Evolutionary conservation across 2,113 vertebrate species (phyloP).

Genomic region (Nibea coibor): DNA sequence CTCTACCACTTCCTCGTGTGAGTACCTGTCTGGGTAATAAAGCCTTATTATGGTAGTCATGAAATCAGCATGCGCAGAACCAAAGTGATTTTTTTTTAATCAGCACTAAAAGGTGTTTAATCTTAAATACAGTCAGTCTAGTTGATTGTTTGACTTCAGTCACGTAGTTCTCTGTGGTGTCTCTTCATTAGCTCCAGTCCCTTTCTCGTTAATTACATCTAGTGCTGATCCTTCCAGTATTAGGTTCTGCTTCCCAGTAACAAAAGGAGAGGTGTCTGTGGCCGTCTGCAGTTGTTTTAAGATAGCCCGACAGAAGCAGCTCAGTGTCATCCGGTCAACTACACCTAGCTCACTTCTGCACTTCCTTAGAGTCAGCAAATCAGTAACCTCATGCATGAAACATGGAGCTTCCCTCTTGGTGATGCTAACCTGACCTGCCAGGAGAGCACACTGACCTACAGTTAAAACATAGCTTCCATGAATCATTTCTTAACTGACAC

Average conservation of each 20-base stretch:
- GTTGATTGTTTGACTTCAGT: not conserved
- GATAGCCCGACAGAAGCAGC: slow-evolving; percentile 51
- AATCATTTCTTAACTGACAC: slow-evolving; percentile 1
- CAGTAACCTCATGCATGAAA: slow-evolving; percentile 59
- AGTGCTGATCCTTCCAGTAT: slow-evolving; percentile 57
- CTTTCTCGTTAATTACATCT: slow-evolving; percentile 69
- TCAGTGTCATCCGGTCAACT: slow-evolving; percentile 64
- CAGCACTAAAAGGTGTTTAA: slow-evolving; percentile 7
- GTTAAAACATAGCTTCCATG: not conserved
- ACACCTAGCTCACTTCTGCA: slow-evolving; percentile 30
- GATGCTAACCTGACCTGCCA: slow-evolving; percentile 34
- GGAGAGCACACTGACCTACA: slow-evolving; percentile 25
- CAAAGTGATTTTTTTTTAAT: not conserved
- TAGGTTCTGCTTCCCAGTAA: slow-evolving; percentile 68
- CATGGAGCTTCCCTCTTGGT: slow-evolving; percentile 34
- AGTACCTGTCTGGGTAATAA: slow-evolving; percentile 85
- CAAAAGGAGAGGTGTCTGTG: slow-evolving; percentile 48
- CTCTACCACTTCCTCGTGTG: slow-evolving; percentile 93
- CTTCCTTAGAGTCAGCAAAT: slow-evolving; percentile 40
- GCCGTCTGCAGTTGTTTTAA: slow-evolving; percentile 41
- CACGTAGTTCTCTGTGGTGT: not conserved
- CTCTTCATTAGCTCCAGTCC: not conserved
- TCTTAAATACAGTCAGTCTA: not conserved
- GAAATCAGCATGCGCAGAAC: too few species aligned
- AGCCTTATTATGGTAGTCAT: too few species aligned